Percentiles rank a stretch among this genome's conserved stretches.
phyloP scores from a whole-genome alignment of 2,113 vertebrate species.

The Labrus mixtus region DNA sequence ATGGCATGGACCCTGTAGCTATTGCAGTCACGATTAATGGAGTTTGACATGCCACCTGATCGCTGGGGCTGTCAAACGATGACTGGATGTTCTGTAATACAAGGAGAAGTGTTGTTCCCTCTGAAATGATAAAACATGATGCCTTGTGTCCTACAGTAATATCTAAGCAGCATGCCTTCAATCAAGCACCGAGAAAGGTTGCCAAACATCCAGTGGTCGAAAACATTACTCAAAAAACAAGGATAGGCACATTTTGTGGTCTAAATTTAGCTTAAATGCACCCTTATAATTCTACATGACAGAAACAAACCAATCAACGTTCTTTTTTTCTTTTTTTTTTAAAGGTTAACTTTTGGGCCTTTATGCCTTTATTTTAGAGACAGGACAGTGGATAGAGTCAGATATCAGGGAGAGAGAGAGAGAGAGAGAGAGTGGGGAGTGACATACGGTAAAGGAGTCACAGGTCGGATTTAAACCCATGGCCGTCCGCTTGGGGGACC shows the following conservation, averaged over 20 bases:
- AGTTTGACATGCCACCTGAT: slow-evolving; percentile 76
- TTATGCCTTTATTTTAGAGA: too few species aligned
- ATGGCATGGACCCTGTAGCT: slow-evolving; percentile 50
- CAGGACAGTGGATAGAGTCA: too few species aligned
- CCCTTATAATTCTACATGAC: too few species aligned
- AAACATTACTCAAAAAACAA: slow-evolving; percentile 27
- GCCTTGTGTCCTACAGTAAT: slow-evolving; percentile 33
- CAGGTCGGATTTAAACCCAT: too few species aligned
- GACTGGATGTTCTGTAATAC: slow-evolving; percentile 53
- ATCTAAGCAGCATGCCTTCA: slow-evolving; percentile 33
- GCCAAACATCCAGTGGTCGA: slow-evolving; percentile 8
- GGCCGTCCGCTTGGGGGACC: too few species aligned
- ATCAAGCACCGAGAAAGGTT: background rate
- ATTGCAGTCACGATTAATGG: slow-evolving; percentile 60
- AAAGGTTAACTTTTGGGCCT: too few species aligned
- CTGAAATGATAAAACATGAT: slow-evolving; percentile 64
- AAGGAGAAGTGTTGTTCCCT: slow-evolving; percentile 55
- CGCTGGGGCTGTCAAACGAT: slow-evolving; percentile 56
- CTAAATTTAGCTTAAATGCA: too few species aligned
- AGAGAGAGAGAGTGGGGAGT: too few species aligned
- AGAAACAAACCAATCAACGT: too few species aligned
- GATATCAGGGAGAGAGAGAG: too few species aligned
- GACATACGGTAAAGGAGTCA: too few species aligned
- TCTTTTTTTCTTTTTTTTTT: too few species aligned
- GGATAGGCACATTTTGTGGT: background rate